Evolutionary conservation across 2,888 invertebrate species (phyloP), one percentile per base, ranked within the genome.

Genomic region (Watsonalla cultraria): DNA sequence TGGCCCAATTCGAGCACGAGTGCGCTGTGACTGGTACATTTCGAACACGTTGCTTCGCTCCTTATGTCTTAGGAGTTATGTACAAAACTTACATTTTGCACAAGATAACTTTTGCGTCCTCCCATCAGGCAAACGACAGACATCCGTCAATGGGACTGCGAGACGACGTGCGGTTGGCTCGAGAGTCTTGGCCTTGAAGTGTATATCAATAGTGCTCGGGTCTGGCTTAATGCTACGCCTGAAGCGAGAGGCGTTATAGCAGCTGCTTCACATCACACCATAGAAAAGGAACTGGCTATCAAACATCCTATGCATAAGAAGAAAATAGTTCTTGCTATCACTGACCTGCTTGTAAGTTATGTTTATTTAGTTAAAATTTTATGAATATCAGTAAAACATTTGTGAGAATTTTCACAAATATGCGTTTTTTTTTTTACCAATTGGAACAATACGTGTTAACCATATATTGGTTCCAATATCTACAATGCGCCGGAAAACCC

Each of bases 301-400:
- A 96, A 96, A 82, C 94, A 97, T 76, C 92, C 94, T 0, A 89
- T 99, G 68, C 99, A 99, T 76, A 93, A 96, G 61, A 99, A 99
- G 91, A 99, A 99, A 84, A 93, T 99, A 39, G 92, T 95, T 49
- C 86, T 98, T 56, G 94, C 94, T 0, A 81, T 95, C 7, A 92
- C 93, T 7, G 95, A 95, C 68, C 72, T 94, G 34, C 86, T 93
- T 71, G 91, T 91, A 45, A 74, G 76, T 66, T 51, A 9, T 24
- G 9, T 51, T 9, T 8, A 8, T 53, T 14, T 35, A 13, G 52
- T 7, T 24, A 9, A 24, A 8, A 51, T 51, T 39, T 6, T 5
- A 48, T 51, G 37, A n/a, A 49, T 24, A 24, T 24, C 4, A 24
- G 24, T 24, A 2, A 1, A 24, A 24, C 24, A 24, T 24, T 24